phyloP scores from a whole-genome alignment of 1,140 invertebrate genomes.

The Teleogryllus occipitalis region DNA sequence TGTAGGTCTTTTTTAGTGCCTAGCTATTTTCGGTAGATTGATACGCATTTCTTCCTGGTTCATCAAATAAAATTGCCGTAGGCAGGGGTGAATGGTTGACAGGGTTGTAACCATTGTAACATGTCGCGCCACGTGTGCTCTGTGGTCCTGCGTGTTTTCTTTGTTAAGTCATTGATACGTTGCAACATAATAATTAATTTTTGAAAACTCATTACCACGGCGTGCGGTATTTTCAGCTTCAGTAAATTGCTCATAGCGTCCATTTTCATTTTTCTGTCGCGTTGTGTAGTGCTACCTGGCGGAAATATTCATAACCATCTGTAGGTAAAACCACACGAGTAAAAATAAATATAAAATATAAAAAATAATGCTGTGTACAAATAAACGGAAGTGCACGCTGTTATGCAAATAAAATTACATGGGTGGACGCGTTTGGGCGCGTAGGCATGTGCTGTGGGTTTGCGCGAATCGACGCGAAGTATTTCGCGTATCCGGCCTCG shows the following conservation, averaged over 20 bases:
- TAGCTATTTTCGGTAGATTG: no score
- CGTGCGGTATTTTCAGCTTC: background rate
- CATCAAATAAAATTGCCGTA: no score
- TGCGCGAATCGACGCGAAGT: no score
- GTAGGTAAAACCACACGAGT: background rate
- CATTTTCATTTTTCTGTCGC: background rate
- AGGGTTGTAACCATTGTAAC: no score
- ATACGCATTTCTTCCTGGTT: no score
- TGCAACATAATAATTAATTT: background rate
- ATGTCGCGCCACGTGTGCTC: no score
- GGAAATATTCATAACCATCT: background rate
- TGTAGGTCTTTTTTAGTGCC: no score
- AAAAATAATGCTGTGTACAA: background rate
- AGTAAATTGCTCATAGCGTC: background rate
- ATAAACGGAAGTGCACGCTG: background rate
- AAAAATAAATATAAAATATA: background rate
- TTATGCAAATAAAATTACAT: background rate
- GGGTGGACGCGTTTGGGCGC: background rate
- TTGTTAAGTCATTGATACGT: constrained; percentile 1
- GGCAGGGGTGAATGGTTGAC: no score
- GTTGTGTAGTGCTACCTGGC: background rate
- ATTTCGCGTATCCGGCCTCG: no score
- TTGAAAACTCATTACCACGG: background rate
- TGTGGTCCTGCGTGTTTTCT: background rate
- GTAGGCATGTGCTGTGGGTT: background rate